These are phyloP conservation scores for Ennomos quercinarius DNA, from an alignment of 2,888 invertebrate genomes.

Conservation along the genomic window DNA sequence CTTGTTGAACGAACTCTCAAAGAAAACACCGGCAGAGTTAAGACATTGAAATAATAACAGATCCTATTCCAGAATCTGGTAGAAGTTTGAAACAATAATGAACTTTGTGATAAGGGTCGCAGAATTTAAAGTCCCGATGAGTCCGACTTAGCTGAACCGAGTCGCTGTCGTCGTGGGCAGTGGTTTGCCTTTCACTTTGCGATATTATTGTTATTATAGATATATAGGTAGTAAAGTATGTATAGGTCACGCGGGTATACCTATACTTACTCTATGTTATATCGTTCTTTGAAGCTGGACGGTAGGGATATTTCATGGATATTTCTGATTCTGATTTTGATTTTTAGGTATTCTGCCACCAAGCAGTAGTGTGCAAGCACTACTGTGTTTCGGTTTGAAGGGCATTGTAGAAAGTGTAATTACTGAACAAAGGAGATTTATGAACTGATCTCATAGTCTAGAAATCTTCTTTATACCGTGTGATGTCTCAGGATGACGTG, in stretches of 20 bases:
- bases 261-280: too few relatives aligned
- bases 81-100: constrained; percentile 37
- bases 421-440: too few relatives aligned
- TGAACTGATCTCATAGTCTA: too few relatives aligned
- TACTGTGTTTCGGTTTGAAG: too few relatives aligned
- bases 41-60: constrained; percentile 43
- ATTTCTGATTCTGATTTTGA: too few relatives aligned
- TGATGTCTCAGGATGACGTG: too few relatives aligned
- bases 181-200: constrained; percentile 76
- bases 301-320: too few relatives aligned
- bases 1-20: constrained; percentile 18
- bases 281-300: constrained; percentile 29
- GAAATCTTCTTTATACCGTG: too few relatives aligned
- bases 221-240: not conserved
- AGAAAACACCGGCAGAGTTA: constrained; percentile 19
- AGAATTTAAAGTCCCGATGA: constrained; percentile 56
- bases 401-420: too few relatives aligned
- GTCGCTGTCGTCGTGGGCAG: constrained; percentile 64
- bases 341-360: too few relatives aligned
- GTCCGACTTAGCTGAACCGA: constrained; percentile 39
- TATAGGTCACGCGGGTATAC: constrained; percentile 22
- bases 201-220: constrained; percentile 52
- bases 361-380: too few relatives aligned
- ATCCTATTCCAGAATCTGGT: constrained; percentile 46
- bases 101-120: constrained; percentile 45